Percentiles rank a stretch among this genome's conserved stretches.
Conservation (phyloP, 2,888 invertebrate genomes). For the Tridacna crocea region DNA sequence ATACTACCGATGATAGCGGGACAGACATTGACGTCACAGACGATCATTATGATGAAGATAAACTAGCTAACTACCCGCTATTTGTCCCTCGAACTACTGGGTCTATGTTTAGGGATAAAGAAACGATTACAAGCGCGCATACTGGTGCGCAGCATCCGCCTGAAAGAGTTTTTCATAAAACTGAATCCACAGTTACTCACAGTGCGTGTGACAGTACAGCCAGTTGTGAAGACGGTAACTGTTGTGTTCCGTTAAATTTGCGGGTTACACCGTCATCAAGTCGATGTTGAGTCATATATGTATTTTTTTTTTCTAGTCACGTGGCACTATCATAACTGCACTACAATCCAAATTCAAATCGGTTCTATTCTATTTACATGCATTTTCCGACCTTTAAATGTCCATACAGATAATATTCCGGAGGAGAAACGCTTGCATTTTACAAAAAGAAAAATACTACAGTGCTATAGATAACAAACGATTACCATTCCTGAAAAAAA, state of each 20-base stretch:
- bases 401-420: too few species aligned
- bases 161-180: neutral
- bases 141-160: neutral
- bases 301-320: neutral
- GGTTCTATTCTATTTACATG: neutral
- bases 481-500: too few species aligned
- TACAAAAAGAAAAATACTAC: too few species aligned
- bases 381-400: too few species aligned
- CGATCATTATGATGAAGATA: conserved; percentile 37
- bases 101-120: conserved; percentile 2
- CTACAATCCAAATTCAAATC: neutral
- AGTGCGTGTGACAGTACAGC: conserved; percentile 24
- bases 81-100: conserved; percentile 20
- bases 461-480: too few species aligned
- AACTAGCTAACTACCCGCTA: conserved; percentile 40
- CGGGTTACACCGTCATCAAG: conserved; percentile 34
- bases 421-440: too few species aligned
- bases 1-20: conserved; percentile 47
- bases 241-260: conserved; percentile 37
- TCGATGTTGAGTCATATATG: conserved; percentile 11
- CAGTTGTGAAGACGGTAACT: conserved; percentile 17
- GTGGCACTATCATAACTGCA: neutral
- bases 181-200: neutral
- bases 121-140: conserved; percentile 7
- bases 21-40: conserved; percentile 52